These are phyloP conservation scores for Phlogophora meticulosa DNA, from an alignment of 2,888 invertebrate species.

Conservation along the genomic window DNA sequence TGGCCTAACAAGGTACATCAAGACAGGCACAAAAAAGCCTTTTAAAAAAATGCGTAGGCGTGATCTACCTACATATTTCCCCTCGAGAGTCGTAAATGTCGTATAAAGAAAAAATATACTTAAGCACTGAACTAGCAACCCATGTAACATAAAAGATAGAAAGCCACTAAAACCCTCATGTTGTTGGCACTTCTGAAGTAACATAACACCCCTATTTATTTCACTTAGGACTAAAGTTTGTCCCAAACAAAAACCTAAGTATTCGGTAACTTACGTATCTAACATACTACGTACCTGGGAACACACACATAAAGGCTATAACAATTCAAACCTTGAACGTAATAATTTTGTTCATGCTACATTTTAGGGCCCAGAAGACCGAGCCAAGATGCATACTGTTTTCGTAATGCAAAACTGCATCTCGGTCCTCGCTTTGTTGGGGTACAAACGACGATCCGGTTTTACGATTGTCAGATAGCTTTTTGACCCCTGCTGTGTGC, in stretches of 20 bases:
- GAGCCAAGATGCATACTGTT: constrained; percentile 69
- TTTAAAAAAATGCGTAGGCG: constrained; percentile 28
- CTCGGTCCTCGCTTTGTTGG: constrained; percentile 69
- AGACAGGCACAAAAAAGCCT: constrained; percentile 8
- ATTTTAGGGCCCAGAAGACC: constrained; percentile 67
- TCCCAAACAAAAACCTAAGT: constrained; percentile 35
- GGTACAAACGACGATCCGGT: constrained; percentile 73
- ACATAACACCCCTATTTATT: constrained; percentile 52
- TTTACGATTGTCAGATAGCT: constrained; percentile 78
- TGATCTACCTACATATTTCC: constrained; percentile 22
- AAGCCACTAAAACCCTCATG: constrained; percentile 31
- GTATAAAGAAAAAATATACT: constrained; percentile 48
- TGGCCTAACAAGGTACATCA: constrained; percentile 1
- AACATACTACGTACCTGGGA: constrained; percentile 43
- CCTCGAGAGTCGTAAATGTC: constrained; percentile 48
- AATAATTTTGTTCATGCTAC: constrained; percentile 63
- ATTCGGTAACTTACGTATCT: constrained; percentile 48
- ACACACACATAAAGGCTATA: constrained; percentile 54
- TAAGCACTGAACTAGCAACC: constrained; percentile 26
- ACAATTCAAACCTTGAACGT: constrained; percentile 59
- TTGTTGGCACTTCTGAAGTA: constrained; percentile 48
- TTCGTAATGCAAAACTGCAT: constrained; percentile 77
- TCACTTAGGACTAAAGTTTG: constrained; percentile 22
- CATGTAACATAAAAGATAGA: constrained; percentile 33
- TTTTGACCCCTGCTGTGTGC: constrained; percentile 77